Conservation (phyloP, 2,797 vertebrate genomes). For the Geotria australis region DNA sequence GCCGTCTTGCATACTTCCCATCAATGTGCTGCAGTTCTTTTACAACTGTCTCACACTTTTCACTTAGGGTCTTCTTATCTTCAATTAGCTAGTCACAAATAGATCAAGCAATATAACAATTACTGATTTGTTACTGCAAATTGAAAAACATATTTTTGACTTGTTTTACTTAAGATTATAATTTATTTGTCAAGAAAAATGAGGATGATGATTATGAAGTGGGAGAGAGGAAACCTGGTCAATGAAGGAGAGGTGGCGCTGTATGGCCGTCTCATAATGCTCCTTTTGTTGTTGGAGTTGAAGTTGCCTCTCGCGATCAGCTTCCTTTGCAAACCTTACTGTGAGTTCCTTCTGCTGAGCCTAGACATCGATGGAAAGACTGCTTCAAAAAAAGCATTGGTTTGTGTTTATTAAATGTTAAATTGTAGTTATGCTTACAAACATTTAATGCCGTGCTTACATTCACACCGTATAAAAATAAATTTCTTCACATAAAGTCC, state of each 20-base stretch:
- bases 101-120: too few relatives aligned
- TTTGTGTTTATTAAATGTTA: background rate
- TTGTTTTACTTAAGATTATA: too few relatives aligned
- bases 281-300: slow-evolving; percentile 47
- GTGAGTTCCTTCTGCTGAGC: slow-evolving; percentile 59
- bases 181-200: too few relatives aligned
- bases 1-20: slow-evolving; percentile 46
- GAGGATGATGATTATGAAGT: too few relatives aligned
- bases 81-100: slow-evolving; percentile 30
- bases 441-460: too few relatives aligned
- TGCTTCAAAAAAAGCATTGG: background rate
- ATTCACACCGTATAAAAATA: too few relatives aligned
- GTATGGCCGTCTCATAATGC: slow-evolving; percentile 61
- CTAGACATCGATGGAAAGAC: slow-evolving; percentile 9
- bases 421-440: too few relatives aligned
- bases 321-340: slow-evolving; percentile 29
- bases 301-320: slow-evolving; percentile 34
- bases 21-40: slow-evolving; percentile 46
- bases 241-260: slow-evolving; percentile 61
- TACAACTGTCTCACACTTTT: slow-evolving; percentile 46
- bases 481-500: too few relatives aligned
- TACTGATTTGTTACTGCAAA: too few relatives aligned
- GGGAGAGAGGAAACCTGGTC: slow-evolving; percentile 30
- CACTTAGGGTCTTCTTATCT: slow-evolving; percentile 51
- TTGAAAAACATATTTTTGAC: too few relatives aligned